Percentiles rank a stretch among this genome's conserved stretches.
These are phyloP conservation scores for Morinoia aosen DNA, from an alignment of 2,888 invertebrate species.

Conservation along the genomic window DNA sequence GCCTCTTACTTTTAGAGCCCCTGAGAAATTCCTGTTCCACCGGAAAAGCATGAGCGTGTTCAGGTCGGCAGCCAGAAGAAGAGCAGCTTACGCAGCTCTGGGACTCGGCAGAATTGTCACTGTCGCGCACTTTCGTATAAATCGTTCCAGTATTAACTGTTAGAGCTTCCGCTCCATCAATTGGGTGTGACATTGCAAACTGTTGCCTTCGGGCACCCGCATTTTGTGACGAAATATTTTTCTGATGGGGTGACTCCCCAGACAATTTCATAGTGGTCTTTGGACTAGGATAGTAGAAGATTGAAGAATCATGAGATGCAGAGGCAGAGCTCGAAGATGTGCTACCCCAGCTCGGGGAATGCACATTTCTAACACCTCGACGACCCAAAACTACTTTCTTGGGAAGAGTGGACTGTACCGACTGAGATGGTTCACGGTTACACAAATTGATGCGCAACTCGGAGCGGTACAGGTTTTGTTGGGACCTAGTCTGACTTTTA, in stretches of 20 bases:
- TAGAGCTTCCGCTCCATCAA: not conserved
- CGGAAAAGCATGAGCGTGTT: not conserved
- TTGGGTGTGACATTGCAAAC: conserved; percentile 12
- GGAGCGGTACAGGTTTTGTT: not conserved
- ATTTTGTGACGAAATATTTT: not conserved
- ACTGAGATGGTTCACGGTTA: not conserved
- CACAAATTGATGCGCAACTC: conserved; percentile 36
- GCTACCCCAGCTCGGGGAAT: not conserved
- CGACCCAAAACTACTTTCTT: not conserved
- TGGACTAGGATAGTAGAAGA: not conserved
- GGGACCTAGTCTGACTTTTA: not conserved
- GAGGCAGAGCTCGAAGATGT: not conserved
- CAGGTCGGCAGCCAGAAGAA: not conserved
- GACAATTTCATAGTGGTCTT: not conserved
- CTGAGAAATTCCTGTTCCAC: not conserved
- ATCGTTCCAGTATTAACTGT: not conserved
- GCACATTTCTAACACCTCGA: not conserved
- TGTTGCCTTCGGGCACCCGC: not conserved
- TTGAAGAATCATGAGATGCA: not conserved
- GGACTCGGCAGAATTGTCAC: not conserved
- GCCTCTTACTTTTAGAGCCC: not conserved
- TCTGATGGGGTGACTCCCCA: not conserved
- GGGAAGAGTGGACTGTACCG: not conserved
- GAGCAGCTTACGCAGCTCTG: not conserved
- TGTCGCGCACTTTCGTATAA: not conserved